A percentile compares a stretch with the other conserved stretches of the same genome.
phyloP scores from a whole-genome alignment of 2,797 vertebrate genomes.

The Basileuterus tristriatus region DNA sequence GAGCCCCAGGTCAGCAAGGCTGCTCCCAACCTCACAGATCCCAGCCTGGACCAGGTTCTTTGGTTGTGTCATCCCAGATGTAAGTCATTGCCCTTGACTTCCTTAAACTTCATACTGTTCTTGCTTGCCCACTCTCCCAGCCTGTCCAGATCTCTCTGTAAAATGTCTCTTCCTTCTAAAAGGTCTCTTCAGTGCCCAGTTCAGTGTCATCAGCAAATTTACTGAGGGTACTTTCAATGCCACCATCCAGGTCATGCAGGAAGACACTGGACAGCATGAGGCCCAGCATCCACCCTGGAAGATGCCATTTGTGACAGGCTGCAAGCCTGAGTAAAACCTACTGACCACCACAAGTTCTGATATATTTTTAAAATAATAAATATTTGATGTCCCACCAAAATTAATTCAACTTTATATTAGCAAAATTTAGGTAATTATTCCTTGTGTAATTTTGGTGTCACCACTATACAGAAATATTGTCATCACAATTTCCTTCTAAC shows the following conservation, averaged over 20 bases:
- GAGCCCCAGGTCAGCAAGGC: background rate
- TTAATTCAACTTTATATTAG: background rate
- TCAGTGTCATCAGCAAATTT: background rate
- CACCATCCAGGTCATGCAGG: background rate
- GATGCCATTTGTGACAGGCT: background rate
- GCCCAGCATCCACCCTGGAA: background rate
- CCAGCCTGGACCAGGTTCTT: background rate
- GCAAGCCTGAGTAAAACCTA: background rate
- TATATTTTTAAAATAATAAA: background rate
- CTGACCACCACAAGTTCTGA: background rate
- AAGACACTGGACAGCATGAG: rapidly evolving
- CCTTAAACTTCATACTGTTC: background rate
- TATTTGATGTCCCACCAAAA: background rate
- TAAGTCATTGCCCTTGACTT: background rate
- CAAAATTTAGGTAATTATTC: background rate
- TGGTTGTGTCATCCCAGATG: background rate
- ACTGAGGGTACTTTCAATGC: background rate
- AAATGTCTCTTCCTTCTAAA: background rate
- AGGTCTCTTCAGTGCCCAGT: background rate
- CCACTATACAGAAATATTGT: background rate
- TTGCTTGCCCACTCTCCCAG: background rate
- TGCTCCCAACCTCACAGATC: background rate
- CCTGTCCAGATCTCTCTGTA: background rate
- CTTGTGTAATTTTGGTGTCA: background rate
- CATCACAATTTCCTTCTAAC: background rate